Base-by-base conservation (phyloP, 2,888 invertebrate species). In the Aphodius sticticus region DNA sequence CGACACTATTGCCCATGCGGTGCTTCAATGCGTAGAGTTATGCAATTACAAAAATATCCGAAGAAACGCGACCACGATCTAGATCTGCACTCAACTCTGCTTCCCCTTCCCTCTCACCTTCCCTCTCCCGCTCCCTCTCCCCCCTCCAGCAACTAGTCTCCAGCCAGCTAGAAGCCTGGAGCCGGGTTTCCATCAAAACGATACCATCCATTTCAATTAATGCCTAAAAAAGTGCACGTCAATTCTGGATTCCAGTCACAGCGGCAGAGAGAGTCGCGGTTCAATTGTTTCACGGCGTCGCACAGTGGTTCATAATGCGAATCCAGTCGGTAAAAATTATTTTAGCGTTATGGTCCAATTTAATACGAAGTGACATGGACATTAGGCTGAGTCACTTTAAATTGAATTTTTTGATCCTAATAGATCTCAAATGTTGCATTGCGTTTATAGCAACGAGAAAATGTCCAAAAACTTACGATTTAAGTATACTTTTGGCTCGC, bases 201-300 rank as follows among this genome's bases (percentile, higher is more conserved):
- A 86, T 86, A 87, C 86, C 86, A 86, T 87, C 86, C 87, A 86
- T 87, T 87, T 86, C 87, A 87, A 88, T 88, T 87, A 88, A 87
- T 87, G 86, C 87, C 87, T 87, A 87, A 88, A 88, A 88, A 88
- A 88, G 84, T 84, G 86, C 86, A 88, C 87, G 87, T 88, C 88
- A 88, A 88, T 88, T 88, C 87, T 86, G 86, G 87, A 88, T 88
- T 88, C 88, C 88, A 88, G 88, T 88, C 88, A 88, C 88, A 88
- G 76, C 87, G 87, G 88, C 88, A 84, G 74, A 35, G 74, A 35
- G 26, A 84, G 87, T 88, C 88, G 87, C 88, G 88, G 88, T 89
- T 89, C 88, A 89, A 89, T 89, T 89, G 88, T 89, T 89, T 88
- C 88, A 87, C 88, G 87, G 88, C 88, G 86, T 82, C 81, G 82